Percentiles rank a stretch among this genome's conserved stretches.
These are phyloP conservation scores for Shinisaurus crocodilurus DNA, from an alignment of 2,113 vertebrate genomes.

Conservation along the genomic window DNA sequence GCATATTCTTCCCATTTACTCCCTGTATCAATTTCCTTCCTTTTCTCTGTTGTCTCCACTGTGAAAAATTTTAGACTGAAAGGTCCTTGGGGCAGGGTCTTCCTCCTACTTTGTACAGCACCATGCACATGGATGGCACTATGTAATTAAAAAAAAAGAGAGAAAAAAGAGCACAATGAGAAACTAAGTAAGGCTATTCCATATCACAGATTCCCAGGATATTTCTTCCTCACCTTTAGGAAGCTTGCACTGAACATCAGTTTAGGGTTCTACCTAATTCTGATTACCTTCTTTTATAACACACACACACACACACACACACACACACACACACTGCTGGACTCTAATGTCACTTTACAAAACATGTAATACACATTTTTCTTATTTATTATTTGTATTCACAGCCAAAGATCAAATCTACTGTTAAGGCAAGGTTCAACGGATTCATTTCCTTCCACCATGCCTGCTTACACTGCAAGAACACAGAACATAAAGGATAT, in stretches of 20 bases:
- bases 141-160: background rate
- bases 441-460: too few species aligned
- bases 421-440: too few species aligned
- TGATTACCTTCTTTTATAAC: background rate
- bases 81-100: background rate
- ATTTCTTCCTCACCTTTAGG: background rate
- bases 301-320: too few species aligned
- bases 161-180: background rate
- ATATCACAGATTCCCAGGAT: background rate
- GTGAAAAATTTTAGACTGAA: background rate
- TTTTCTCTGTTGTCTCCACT: too few species aligned
- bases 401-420: too few species aligned
- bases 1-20: too few species aligned
- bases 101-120: background rate
- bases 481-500: too few species aligned
- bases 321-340: accelerated
- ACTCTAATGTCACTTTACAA: background rate
- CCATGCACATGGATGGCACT: background rate
- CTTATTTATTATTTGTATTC: too few species aligned
- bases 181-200: background rate
- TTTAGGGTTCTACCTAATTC: background rate
- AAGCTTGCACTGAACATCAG: background rate
- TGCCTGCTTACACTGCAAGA: too few species aligned
- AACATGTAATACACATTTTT: background rate
- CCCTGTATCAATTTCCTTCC: background rate